A percentile compares a stretch with the other conserved stretches of the same genome.
These are phyloP conservation scores for Lichenostomus cassidix DNA, from an alignment of 2,113 vertebrate species.

Conservation along the genomic window DNA sequence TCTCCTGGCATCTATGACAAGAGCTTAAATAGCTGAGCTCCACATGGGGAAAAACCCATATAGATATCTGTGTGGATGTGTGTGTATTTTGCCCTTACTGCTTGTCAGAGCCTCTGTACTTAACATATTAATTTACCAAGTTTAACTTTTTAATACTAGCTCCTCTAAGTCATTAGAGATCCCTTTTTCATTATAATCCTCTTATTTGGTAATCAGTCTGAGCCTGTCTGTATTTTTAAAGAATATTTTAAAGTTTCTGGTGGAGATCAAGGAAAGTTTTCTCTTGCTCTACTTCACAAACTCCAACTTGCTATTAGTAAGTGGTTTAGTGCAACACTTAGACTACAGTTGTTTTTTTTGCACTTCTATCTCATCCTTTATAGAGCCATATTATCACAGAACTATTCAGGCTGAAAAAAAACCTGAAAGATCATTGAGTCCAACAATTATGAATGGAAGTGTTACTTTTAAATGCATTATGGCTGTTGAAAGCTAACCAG, in stretches of 20 bases:
- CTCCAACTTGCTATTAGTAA: background rate
- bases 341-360: background rate
- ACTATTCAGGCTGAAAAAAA: background rate
- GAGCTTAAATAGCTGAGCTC: slow-evolving; percentile 42
- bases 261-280: slow-evolving; percentile 51
- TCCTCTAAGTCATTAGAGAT: slow-evolving; percentile 44
- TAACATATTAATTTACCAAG: slow-evolving; percentile 49
- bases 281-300: slow-evolving; percentile 36
- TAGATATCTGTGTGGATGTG: background rate
- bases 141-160: slow-evolving; percentile 53
- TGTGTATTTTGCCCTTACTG: background rate
- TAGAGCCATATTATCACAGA: background rate
- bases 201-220: slow-evolving; percentile 61
- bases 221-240: slow-evolving; percentile 11
- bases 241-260: background rate
- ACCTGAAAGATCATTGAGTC: background rate
- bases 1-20: slow-evolving; percentile 22
- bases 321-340: background rate
- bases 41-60: background rate
- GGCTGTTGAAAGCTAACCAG: background rate
- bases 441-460: background rate
- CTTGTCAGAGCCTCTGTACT: slow-evolving; percentile 34
- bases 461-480: background rate
- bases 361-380: background rate
- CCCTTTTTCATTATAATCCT: slow-evolving; percentile 45